These are phyloP conservation scores for Octodonta nipae DNA, from an alignment of 2,888 invertebrate genomes.

Conservation along the genomic window DNA sequence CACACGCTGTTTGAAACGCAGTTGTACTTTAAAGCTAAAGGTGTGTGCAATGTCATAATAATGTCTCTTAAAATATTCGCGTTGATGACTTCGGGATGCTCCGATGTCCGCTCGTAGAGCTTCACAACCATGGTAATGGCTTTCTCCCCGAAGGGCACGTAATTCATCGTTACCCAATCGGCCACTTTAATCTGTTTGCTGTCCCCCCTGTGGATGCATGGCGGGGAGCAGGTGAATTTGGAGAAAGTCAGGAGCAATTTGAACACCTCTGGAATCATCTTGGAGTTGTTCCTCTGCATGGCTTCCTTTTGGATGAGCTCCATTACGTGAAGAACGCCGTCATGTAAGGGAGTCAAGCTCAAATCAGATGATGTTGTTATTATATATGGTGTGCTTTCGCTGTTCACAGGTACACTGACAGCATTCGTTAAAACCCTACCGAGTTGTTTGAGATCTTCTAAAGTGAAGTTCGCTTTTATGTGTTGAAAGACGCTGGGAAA, in stretches of 20 bases:
- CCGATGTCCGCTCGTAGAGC: conserved; percentile 61
- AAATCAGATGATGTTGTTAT: conserved; percentile 60
- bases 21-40: conserved; percentile 65
- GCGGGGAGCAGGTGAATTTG: conserved; percentile 57
- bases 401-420: conserved; percentile 66
- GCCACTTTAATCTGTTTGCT: conserved; percentile 40
- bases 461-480: conserved; percentile 50
- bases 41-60: conserved; percentile 54
- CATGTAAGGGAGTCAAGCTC: conserved; percentile 68
- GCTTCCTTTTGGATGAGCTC: conserved; percentile 74
- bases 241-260: conserved; percentile 51
- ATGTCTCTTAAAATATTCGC: conserved; percentile 55
- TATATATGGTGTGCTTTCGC: conserved; percentile 68
- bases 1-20: conserved; percentile 70
- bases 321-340: conserved; percentile 72
- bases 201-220: conserved; percentile 42
- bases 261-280: conserved; percentile 56
- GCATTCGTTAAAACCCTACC: conserved; percentile 56
- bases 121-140: conserved; percentile 60
- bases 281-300: conserved; percentile 39
- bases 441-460: conserved; percentile 65
- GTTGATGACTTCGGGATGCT: conserved; percentile 55
- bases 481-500: conserved; percentile 90
- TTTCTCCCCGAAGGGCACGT: conserved; percentile 76
- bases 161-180: conserved; percentile 69